Evolutionary conservation across 2,113 vertebrate species (phyloP).

Genomic region (Hylia prasina): DNA sequence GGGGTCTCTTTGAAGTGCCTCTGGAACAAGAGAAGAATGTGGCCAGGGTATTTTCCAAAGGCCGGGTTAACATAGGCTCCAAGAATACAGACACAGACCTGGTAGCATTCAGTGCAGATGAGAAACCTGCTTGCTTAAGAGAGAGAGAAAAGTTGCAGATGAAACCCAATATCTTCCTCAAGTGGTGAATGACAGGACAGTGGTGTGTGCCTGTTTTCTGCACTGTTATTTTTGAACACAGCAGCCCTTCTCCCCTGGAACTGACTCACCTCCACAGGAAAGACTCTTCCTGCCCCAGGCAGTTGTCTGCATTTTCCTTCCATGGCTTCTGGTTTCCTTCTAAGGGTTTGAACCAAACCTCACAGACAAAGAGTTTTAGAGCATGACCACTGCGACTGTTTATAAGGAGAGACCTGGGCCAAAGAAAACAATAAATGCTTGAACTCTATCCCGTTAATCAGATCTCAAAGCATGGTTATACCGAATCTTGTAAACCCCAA

Average conservation of each 20-base stretch:
- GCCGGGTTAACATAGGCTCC: neutral
- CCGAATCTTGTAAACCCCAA: neutral
- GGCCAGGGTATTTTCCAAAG: neutral
- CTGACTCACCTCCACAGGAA: conserved; percentile 54
- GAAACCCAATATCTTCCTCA: neutral
- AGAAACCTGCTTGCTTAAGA: neutral
- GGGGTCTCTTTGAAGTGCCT: neutral
- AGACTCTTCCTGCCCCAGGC: neutral
- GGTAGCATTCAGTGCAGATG: neutral
- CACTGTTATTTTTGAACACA: neutral
- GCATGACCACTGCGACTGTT: neutral
- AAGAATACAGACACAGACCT: neutral
- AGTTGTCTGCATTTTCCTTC: neutral
- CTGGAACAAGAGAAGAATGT: neutral
- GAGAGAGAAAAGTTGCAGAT: neutral
- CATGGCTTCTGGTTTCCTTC: neutral
- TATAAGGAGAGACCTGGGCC: neutral
- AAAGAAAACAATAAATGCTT: conserved; percentile 6
- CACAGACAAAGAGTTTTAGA: neutral
- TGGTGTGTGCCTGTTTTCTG: neutral
- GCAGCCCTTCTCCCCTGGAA: neutral
- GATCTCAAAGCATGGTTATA: neutral
- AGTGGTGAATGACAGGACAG: fast-evolving
- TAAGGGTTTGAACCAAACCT: neutral
- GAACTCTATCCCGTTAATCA: neutral